Evolutionary conservation across 2,113 vertebrate genomes (phyloP), one percentile per base, ranked within the genome.

Genomic region (Noctilio leporinus): DNA sequence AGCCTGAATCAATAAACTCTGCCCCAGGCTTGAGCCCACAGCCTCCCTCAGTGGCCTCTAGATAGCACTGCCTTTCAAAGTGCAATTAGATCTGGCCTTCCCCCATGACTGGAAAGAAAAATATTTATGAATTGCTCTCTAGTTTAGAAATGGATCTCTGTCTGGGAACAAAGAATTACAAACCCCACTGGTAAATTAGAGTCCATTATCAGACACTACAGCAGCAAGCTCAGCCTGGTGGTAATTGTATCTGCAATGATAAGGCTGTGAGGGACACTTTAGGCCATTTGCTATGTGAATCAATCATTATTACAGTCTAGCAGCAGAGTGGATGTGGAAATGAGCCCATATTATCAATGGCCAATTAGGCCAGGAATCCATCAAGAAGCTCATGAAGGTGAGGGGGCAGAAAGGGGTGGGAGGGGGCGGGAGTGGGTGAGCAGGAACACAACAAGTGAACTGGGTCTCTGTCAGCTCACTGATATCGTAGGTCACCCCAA

Each of bases 71-170:
- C 45, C 75, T 91, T 95, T 93, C 70, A 47, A 16, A 4, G 1
- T 35, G 26, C 82, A 88, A 88, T 92, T 89, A 55, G 69, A 94
- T 45, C 86, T 76, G 53, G 47, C 72, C 47, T 95, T 85, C 30
- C 69, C 86, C 30, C 35, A 47, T 65, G 80, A 62, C 65, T 64
- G 40, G 65, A 86, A 72, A 88, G 92, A 93, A 93, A 93, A 93
- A 94, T 95, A 93, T 89, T 95, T 96, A 97, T 97, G 93, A 97
- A 97, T 96, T 83, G 83, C 84, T 92, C 87, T 96, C 86, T 64
- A 77, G 49, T 82, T 85, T 92, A 73, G 91, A 95, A 96, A 95
- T 78, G 90, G 35, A 81, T 96, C 94, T 82, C 40, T 87, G 92
- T 93, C 89, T 87, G 80, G 75, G 88, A 94, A 93, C 81, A 85